Evolutionary conservation across 2,797 vertebrate species (phyloP).

Genomic region (Microtus agrestis): DNA sequence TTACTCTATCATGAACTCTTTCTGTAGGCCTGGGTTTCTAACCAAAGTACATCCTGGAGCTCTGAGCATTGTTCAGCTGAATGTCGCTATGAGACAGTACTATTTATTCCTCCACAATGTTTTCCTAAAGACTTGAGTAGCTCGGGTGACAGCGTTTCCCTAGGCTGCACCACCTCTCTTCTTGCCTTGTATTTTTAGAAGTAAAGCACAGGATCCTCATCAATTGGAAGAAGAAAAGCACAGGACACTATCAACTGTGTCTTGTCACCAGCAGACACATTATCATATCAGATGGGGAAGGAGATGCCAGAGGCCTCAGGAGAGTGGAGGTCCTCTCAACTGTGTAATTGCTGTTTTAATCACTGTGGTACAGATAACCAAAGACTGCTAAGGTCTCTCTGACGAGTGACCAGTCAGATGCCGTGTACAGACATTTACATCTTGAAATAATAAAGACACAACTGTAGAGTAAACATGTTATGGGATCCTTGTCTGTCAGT

Average conservation of each 20-base stretch:
- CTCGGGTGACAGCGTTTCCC: slow-evolving; percentile 4
- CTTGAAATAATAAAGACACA: background rate
- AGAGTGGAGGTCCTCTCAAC: background rate
- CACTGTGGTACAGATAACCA: background rate
- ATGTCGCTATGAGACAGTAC: slow-evolving; percentile 64
- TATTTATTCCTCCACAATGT: slow-evolving; percentile 35
- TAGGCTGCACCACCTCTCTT: background rate
- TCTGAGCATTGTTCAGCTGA: background rate
- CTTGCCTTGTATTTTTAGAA: background rate
- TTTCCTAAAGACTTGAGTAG: background rate
- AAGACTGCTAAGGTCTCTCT: background rate
- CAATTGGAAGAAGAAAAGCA: no score
- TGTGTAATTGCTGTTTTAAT: background rate
- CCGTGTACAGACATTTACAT: background rate
- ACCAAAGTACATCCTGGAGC: background rate
- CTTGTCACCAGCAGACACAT: background rate
- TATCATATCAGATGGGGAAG: background rate
- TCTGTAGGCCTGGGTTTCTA: background rate
- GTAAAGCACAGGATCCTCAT: background rate
- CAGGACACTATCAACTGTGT: no score
- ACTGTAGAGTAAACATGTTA: background rate
- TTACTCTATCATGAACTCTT: background rate
- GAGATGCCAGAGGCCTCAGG: background rate
- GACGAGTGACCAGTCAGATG: background rate
- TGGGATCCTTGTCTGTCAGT: background rate